Evolutionary conservation across 53 echinoderm and acorn worm genomes (phyloP).

Genomic region (Apostichopus leukothele): DNA sequence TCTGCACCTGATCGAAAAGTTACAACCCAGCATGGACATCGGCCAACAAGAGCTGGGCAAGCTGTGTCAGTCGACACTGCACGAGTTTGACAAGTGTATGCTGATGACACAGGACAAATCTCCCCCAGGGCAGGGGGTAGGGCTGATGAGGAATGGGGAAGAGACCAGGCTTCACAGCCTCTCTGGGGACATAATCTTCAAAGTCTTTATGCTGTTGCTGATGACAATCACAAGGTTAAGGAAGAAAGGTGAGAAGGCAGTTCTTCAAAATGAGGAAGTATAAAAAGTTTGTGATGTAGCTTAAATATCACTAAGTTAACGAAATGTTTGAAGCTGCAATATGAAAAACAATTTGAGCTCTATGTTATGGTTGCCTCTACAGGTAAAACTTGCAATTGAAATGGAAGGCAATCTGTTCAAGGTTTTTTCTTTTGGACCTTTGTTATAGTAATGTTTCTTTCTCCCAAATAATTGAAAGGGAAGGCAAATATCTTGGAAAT

Average conservation of each 20-base stretch:
- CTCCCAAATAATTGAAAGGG: no score
- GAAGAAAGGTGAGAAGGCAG: constrained; percentile 64
- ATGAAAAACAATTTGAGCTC: no score
- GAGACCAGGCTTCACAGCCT: constrained; percentile 73
- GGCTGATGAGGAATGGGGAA: constrained; percentile 54
- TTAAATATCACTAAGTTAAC: no score
- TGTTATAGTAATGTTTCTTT: no score
- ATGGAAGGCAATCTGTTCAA: no score
- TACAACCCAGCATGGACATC: constrained; percentile 79
- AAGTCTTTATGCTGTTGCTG: constrained; percentile 76
- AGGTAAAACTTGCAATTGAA: no score
- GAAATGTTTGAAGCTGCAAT: no score
- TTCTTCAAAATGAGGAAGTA: not conserved
- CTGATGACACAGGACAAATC: constrained; percentile 55
- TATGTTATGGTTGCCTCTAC: no score
- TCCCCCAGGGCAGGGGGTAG: constrained; percentile 35
- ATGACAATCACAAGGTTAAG: constrained; percentile 90
- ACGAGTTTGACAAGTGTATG: constrained; percentile 98
- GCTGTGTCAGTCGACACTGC: constrained; percentile 93
- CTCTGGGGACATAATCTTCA: constrained; percentile 80
- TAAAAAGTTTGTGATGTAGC: no score
- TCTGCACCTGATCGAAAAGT: constrained; percentile 79
- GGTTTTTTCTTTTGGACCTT: no score
- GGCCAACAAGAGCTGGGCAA: constrained; percentile 63
- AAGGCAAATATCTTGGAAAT: no score